These are phyloP conservation scores for Tinamus major DNA, from an alignment of 2,797 vertebrate species.

Conservation along the genomic window DNA sequence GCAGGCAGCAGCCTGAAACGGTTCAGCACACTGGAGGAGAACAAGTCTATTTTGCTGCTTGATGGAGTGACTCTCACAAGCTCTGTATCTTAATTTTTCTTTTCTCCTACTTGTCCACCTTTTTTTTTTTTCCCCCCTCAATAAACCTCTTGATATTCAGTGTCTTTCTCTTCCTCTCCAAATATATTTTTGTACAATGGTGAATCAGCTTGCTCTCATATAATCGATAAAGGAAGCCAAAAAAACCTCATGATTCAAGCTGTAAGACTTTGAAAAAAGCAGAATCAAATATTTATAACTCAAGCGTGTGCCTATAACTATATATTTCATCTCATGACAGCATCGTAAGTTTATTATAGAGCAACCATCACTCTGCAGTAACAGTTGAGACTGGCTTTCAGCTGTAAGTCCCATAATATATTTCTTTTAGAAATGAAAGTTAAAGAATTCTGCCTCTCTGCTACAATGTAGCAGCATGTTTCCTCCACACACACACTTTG, in stretches of 20 bases:
- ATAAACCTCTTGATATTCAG: background rate
- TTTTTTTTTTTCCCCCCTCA: background rate
- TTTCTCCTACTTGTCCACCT: background rate
- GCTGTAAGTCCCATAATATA: background rate
- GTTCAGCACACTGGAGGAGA: background rate
- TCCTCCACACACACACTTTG: background rate
- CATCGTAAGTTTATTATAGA: background rate
- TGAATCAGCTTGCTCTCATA: background rate
- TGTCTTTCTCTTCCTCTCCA: background rate
- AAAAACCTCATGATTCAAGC: background rate
- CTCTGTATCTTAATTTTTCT: constrained; percentile 19
- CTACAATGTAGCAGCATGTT: background rate
- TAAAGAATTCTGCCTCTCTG: background rate
- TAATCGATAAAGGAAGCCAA: background rate
- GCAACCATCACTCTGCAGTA: background rate
- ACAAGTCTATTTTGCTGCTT: constrained; percentile 10
- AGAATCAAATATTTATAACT: constrained; percentile 10
- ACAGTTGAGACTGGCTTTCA: background rate
- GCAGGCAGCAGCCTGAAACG: constrained; percentile 53
- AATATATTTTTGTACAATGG: background rate
- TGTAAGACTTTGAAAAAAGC: background rate
- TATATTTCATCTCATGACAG: background rate
- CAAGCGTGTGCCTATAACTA: background rate
- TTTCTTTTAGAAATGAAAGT: background rate
- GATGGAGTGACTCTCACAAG: constrained; percentile 34